These are phyloP conservation scores for Phataginus tricuspis DNA, from an alignment of 2,797 vertebrate species.

Conservation along the genomic window DNA sequence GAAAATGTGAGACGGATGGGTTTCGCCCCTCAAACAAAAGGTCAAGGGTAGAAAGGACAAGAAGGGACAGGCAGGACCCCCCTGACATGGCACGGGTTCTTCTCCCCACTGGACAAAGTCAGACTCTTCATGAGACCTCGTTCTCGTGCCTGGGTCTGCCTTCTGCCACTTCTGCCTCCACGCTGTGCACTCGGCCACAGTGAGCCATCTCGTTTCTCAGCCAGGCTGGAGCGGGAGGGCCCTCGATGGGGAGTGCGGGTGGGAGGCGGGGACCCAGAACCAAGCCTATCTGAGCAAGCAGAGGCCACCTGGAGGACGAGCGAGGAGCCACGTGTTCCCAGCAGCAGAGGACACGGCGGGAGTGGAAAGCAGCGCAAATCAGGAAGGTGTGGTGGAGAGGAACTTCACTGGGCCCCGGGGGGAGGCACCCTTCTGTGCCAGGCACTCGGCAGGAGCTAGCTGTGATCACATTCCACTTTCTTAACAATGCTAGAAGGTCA, in stretches of 20 bases:
- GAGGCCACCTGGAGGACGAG: not conserved
- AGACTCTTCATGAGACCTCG: not conserved
- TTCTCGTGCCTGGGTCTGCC: not conserved
- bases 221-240: not conserved
- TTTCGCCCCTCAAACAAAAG: not conserved
- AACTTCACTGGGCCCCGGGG: not conserved
- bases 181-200: rapidly evolving
- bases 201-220: not conserved
- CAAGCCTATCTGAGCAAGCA: not conserved
- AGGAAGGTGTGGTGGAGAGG: not conserved
- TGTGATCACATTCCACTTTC: not conserved
- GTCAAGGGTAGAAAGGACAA: not conserved
- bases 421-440: not conserved
- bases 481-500: rapidly evolving
- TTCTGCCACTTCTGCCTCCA: not conserved
- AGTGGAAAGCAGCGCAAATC: not conserved
- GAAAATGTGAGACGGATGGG: not conserved
- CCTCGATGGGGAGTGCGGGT: too few relatives aligned
- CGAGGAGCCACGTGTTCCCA: not conserved
- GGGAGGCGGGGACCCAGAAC: not conserved
- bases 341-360: rapidly evolving
- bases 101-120: not conserved
- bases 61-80: not conserved
- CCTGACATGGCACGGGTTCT: not conserved
- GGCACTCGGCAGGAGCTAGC: not conserved